Base-by-base conservation (phyloP, 2,113 vertebrate species). In the Origma solitaria region DNA sequence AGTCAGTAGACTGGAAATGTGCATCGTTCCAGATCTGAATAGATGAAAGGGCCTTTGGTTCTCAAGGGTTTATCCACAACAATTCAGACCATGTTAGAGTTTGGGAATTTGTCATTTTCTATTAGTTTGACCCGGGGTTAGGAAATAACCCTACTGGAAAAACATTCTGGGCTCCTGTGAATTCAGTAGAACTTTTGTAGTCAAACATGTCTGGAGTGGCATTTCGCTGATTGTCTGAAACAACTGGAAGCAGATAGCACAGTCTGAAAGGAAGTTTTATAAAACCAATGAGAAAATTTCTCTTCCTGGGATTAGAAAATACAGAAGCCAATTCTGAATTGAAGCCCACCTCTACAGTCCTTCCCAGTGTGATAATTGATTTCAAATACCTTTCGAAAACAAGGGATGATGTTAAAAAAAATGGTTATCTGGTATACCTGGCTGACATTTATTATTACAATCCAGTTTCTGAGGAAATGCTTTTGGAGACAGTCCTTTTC, bases 361-460 rank as follows among this genome's bases (percentile, higher is more conserved):
- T 88, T 86, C 15, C 27, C 37, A 37, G 60, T 57, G 62, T 58
- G 42, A 65, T 82, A 91, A 95, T 15, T 79, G 51, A 79, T 96
- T 95, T 91, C 38, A 82, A 86, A 88, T 86, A 42, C 27, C 64
- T 83, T 72, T 68, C 62, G 72, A 66, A 90, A 93, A 93, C 47
- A 73, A 42, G 15, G 38, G 62, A 70, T 62, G 38, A 6, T 21
- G 62, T 82, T 49, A 18, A 73, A 93, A 58, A 49, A 37, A 24
- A 23, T 5, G 9, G 5, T 25, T 7, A 28, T 51, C 56, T 88
- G n/a, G 18, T 86, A 49, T 38, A 94, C n/a, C 64, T 93, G 76
- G n/a, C 37, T 92, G 68, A 75, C 20, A 75, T 93, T 88, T 83
- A 54, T 58, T 85, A 38, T 62, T 94, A 75, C 19, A 57, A 21